Evolutionary conservation across 2,113 vertebrate species (phyloP), one percentile per base, ranked within the genome.

Genomic region (Phoenicopterus ruber): DNA sequence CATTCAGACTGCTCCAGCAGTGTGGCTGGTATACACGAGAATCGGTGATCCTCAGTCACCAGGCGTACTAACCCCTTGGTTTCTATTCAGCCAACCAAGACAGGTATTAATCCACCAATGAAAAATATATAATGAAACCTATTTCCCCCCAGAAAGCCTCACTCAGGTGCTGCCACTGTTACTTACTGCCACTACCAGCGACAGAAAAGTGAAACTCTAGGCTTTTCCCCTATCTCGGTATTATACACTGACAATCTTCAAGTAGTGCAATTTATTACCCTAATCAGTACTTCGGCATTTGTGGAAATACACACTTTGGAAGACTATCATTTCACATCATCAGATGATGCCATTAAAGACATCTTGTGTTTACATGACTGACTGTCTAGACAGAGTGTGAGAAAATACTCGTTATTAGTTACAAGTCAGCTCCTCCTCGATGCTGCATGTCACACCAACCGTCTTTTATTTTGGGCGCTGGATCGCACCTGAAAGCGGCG

Each of bases 321-420:
- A 94, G 58, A 89, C 66, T 86, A 94, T 72, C 14, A 90, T 86
- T 78, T 92, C 81, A 87, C 82, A 81, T 94, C 46, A 95, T 93
- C 76, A 80, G 74, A 89, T 90, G 79, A 93, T 83, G 62, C 70
- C 72, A 86, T 82, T 93, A 82, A 94, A 91, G 83, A 69, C 73
- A 94, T 82, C 65, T 73, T 96, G 92, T 86, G 85, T 94, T 96
- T 93, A 72, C 72, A 79, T 61, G 74, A 92, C 57, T 94, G 90
- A 82, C 72, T 82, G 73, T 84, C 82, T 88, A 96, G 88, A 86
- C 57, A 88, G 47, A 88, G 65, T 70, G 86, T 50, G 78, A 85
- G 83, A 92, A 96, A 94, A 94, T 59, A n/a, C 24, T 91, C 94
- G 63, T 85, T 85, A 82, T 66, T 86, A 87, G 63, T 50, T 93